Conservation (phyloP, 2,888 invertebrate species). For the Hedya salicella region DNA sequence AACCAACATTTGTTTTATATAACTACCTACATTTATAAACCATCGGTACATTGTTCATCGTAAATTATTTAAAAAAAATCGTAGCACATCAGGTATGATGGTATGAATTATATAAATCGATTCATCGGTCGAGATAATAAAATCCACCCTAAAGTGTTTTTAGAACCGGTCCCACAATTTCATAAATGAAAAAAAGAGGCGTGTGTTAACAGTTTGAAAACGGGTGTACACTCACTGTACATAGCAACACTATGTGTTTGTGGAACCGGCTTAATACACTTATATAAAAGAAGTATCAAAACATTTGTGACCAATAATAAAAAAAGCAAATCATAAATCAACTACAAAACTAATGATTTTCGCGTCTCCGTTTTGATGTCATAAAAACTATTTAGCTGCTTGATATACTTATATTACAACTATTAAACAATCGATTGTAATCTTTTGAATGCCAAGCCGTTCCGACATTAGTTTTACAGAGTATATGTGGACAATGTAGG, state of each 20-base stretch:
- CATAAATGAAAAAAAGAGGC: background rate
- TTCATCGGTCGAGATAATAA: background rate
- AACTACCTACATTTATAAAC: background rate
- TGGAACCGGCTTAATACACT: background rate
- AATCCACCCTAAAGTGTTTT: background rate
- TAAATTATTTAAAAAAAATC: background rate
- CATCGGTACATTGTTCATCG: background rate
- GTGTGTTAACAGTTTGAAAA: background rate
- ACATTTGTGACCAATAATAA: constrained; percentile 37
- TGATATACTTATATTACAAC: background rate
- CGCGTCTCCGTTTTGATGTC: constrained; percentile 6
- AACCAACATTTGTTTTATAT: background rate
- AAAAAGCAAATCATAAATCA: constrained; percentile 23
- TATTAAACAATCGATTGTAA: background rate
- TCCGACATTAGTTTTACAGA: background rate
- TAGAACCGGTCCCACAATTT: background rate
- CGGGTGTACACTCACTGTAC: background rate
- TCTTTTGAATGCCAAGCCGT: background rate
- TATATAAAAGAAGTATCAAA: constrained; percentile 13
- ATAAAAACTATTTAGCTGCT: background rate
- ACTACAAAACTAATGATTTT: constrained; percentile 33
- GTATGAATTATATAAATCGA: background rate
- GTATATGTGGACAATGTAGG: no score
- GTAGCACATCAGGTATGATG: background rate
- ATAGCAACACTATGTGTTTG: background rate